Percentiles rank a stretch among this genome's conserved stretches.
phyloP scores from a whole-genome alignment of 2,797 vertebrate species.

The Monodelphis domestica region DNA sequence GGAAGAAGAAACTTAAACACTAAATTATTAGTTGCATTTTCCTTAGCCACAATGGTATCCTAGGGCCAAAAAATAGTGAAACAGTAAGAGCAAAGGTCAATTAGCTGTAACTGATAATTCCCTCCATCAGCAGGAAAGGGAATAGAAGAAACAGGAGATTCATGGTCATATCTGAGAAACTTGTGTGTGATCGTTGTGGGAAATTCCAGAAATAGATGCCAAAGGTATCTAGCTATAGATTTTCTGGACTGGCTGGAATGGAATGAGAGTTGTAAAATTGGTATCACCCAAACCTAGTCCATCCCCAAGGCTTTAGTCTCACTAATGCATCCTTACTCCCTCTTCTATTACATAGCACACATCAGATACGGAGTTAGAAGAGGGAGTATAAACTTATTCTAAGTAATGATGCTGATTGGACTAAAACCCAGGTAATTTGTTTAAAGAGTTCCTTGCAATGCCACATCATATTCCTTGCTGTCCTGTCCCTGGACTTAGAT shows the following conservation, averaged over 20 bases:
- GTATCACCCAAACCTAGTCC: neutral
- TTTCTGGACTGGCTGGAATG: neutral
- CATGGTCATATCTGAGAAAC: neutral
- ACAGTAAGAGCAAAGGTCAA: too few species aligned
- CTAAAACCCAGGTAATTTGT: accelerated
- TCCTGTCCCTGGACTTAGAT: neutral
- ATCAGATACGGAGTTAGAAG: neutral
- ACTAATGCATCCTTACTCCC: neutral
- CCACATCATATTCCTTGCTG: neutral
- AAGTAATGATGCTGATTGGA: neutral
- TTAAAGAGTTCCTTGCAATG: neutral
- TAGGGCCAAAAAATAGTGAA: too few species aligned
- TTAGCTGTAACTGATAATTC: neutral
- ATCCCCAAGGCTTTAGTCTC: neutral
- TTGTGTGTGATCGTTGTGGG: neutral
- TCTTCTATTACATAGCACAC: neutral
- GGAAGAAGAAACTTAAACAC: neutral
- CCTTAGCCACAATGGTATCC: too few species aligned
- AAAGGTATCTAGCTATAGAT: neutral
- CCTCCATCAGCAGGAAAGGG: neutral
- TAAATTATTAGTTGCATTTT: neutral
- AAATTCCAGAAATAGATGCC: neutral
- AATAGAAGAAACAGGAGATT: neutral
- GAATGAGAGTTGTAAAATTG: neutral
- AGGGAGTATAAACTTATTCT: accelerated